Evolutionary conservation across 2,888 invertebrate species (phyloP).

Genomic region (Zygogramma bicolorata): DNA sequence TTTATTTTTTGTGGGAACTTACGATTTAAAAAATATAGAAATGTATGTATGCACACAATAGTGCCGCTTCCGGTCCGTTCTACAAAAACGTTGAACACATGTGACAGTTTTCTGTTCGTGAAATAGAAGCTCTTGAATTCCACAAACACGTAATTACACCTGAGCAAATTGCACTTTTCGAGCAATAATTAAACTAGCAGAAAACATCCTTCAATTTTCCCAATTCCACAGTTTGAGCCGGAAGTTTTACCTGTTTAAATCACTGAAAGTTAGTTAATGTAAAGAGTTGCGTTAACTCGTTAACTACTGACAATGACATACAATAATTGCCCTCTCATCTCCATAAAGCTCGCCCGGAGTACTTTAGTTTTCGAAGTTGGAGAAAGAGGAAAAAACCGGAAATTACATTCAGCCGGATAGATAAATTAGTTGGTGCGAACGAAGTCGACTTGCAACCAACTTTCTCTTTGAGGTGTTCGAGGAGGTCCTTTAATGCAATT

Average conservation of each 20-base stretch:
- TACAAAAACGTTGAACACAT: no score
- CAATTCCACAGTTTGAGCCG: constrained; percentile 40
- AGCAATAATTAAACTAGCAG: constrained; percentile 29
- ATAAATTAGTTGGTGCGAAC: constrained; percentile 30
- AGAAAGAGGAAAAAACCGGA: background rate
- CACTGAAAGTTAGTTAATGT: constrained; percentile 43
- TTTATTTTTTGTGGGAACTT: no score
- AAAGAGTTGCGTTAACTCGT: constrained; percentile 48
- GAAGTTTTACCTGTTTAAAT: constrained; percentile 43
- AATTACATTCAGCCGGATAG: constrained; percentile 28
- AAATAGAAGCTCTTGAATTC: background rate
- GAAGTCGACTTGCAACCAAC: constrained; percentile 29
- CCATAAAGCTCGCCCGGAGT: constrained; percentile 40
- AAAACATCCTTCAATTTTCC: constrained; percentile 40
- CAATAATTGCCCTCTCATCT: constrained; percentile 53
- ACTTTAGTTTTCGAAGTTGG: constrained; percentile 25
- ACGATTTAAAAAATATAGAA: no score
- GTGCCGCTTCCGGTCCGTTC: no score
- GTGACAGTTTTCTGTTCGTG: no score
- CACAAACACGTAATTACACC: background rate
- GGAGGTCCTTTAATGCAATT: constrained; percentile 10
- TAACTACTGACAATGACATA: constrained; percentile 55
- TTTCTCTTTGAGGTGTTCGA: constrained; percentile 19
- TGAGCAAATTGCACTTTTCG: constrained; percentile 14
- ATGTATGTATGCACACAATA: no score